Evolutionary conservation across 2,888 invertebrate genomes (phyloP), one percentile per base, ranked within the genome.

Genomic region (Drosophila kanekoi): DNA sequence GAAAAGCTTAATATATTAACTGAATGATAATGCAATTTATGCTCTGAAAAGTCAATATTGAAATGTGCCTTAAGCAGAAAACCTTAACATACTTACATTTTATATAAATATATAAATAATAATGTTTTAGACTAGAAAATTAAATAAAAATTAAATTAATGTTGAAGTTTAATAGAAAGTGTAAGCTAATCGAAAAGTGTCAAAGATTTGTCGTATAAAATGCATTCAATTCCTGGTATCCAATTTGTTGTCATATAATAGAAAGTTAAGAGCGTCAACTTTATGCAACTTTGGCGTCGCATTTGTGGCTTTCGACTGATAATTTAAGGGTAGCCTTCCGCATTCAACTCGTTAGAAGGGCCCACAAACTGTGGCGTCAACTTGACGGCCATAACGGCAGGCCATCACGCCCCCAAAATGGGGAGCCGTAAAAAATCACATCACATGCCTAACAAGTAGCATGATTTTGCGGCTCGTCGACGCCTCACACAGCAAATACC

Each of bases 401-500:
- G 57, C 61, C 58, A 62, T 52, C 66, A 66, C 54, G 71, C 74
- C 74, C 61, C 20, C 48, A 43, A 58, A 74, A 62, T 62, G 41
- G 48, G 48, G 33, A 49, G 52, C 49, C 62, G 62, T 67, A 70
- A 64, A 78, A 79, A 84, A 83, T 85, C 83, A 77, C 85, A 83
- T 82, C 82, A 79, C 79, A 81, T 81, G 81, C 79, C 81, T 83
- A 71, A 77, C 83, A 81, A 82, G 85, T 82, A 79, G 82, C 85
- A 68, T 65, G 72, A 77, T 64, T 80, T 77, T 71, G 73, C 54
- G 71, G 77, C 70, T 70, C 56, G 75, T 51, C 68, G 75, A 64
- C 77, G 65, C 69, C 56, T 57, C 82, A 77, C 79, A 81, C 73
- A 59, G 72, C 82, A 81, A 84, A 85, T 79, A 84, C 84, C 82